Conservation (phyloP, 2,888 invertebrate genomes). For the Notodonta ziczac region DNA sequence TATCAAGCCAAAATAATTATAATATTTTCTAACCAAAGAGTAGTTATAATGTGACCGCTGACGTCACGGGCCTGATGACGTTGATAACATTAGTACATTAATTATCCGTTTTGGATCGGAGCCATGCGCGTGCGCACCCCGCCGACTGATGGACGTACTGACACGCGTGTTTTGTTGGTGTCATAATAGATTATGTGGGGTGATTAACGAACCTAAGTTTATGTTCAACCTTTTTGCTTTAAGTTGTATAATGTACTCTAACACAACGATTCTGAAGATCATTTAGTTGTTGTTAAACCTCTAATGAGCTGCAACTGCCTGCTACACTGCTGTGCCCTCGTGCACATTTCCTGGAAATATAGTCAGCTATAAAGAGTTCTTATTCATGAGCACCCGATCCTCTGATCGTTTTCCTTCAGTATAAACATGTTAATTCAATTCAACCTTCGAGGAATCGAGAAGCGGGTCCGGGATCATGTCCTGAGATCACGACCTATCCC, state of each 20-base stretch:
- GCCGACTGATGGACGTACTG: constrained; percentile 1
- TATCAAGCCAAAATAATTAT: constrained; percentile 8
- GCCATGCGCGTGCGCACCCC: constrained; percentile 4
- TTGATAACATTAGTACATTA: constrained; percentile 7
- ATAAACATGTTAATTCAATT: not conserved
- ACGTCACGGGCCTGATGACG: constrained; percentile 5
- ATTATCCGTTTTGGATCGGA: constrained; percentile 1
- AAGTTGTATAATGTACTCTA: no score
- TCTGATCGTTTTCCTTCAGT: not conserved
- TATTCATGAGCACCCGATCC: not conserved
- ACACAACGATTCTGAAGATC: no score
- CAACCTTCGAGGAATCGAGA: not conserved
- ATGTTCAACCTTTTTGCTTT: no score
- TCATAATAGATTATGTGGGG: not conserved
- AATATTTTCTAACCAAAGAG: constrained; percentile 4
- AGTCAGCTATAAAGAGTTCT: no score
- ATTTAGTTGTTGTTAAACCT: no score
- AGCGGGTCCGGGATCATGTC: constrained; percentile 1
- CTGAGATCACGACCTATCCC: not conserved
- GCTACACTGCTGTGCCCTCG: no score
- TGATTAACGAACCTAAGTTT: not conserved
- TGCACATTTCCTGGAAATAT: no score
- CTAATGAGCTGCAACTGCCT: no score
- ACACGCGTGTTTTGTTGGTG: constrained; percentile 3
- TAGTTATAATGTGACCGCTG: constrained; percentile 2